Evolutionary conservation across 2,888 invertebrate genomes (phyloP).

Genomic region (Andrena praecox): DNA sequence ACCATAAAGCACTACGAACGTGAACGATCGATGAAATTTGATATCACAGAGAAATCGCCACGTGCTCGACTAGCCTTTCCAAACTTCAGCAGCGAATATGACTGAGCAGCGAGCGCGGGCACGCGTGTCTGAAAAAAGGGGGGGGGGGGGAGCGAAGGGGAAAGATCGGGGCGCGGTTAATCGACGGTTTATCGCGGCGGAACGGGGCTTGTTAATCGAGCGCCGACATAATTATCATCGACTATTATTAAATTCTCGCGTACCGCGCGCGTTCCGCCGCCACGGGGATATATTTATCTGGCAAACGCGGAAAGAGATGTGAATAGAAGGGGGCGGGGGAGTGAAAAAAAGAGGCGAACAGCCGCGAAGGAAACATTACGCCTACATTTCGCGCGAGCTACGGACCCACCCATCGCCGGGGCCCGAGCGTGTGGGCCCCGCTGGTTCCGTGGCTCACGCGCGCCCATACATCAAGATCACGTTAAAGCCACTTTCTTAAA

Average conservation of each 20-base stretch:
- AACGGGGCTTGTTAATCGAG: constrained; percentile 64
- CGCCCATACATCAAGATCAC: constrained; percentile 70
- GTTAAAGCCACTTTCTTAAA: constrained; percentile 69
- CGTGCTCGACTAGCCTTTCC: constrained; percentile 8
- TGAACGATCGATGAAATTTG: constrained; percentile 20
- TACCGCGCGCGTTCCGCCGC: neutral
- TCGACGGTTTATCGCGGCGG: constrained; percentile 59
- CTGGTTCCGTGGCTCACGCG: constrained; percentile 49
- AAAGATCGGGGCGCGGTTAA: constrained; percentile 52
- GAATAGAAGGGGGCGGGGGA: neutral
- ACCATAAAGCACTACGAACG: neutral
- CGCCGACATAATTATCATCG: constrained; percentile 66
- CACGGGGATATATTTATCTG: constrained; percentile 46
- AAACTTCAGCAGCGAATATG: constrained; percentile 35
- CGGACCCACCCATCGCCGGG: constrained; percentile 65
- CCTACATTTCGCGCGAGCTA: constrained; percentile 67
- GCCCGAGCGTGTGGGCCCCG: constrained; percentile 55
- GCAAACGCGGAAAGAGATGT: constrained; percentile 4
- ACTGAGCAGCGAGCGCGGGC: constrained; percentile 37
- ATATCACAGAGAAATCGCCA: constrained; percentile 15
- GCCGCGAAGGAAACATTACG: constrained; percentile 57
- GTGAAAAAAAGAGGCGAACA: constrained; percentile 22
- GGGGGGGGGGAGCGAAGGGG: neutral
- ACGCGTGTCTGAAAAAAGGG: constrained; percentile 18
- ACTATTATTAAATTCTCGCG: constrained; percentile 62